Base-by-base conservation (phyloP, 2,797 vertebrate genomes). In the Ctenopoma multispine region DNA sequence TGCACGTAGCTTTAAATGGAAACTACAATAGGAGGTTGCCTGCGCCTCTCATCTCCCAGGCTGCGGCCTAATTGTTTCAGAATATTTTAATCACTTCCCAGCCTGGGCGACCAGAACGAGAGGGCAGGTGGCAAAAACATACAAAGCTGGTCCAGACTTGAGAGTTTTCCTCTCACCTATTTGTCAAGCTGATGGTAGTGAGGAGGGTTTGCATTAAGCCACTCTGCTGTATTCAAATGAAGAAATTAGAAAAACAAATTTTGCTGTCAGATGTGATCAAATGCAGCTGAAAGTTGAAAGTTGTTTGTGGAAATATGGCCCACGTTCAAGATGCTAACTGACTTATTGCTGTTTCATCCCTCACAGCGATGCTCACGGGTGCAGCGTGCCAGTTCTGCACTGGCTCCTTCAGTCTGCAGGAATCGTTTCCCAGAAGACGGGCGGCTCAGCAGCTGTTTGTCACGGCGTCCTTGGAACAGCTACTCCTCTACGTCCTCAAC, bases 401-500 rank as follows among this genome's bases (percentile, higher is more conserved):
- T n/a, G 88, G 70, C 38, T 92, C 91, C 46, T 75, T 93, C 31
- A 56, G 49, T 50, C 84, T 90, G 71, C 75, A 50, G 48, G 89
- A 86, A 38, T 10, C 89, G 0, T 24, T 56, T 48, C 81, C 91
- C 51, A 82, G 81, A 68, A 69, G 90, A 20, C 55, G 51, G 36
- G 65, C 72, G 1, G 38, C 90, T 24, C 92, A 94, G 77, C 91
- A 88, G 90, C 79, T 87, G 60, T 95, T 93, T 34, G 86, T 94
- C 81, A 69, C 85, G 0, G 69, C 89, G 4, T 94, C 94, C 49
- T 29, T 81, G 70, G 91, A 94, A 18, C 92, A 90, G 77, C 44
- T 95, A 1, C 63, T 88, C 67, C 84, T 95, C 71, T 95, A 95
- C 12, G 62, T 86, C 63, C 90, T 95, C 86, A 95, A 95, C 69